phyloP scores from a whole-genome alignment of 2,888 invertebrate genomes.

The Trichopria drosophilae region DNA sequence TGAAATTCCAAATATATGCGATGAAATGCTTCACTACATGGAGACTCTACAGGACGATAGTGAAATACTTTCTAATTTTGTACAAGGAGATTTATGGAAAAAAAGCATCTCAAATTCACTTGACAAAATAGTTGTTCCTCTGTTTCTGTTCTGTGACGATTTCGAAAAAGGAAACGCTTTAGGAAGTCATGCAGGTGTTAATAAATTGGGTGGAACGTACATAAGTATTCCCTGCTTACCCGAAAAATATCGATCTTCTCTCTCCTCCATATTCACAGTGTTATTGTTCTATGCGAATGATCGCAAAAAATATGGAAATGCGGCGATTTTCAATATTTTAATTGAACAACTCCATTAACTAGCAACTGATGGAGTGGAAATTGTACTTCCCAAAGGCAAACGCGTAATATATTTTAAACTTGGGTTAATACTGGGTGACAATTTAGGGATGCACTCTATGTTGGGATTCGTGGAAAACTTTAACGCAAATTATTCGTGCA shows the following conservation, averaged over 20 bases:
- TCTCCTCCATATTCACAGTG: constrained; percentile 16
- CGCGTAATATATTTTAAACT: constrained; percentile 24
- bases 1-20: constrained; percentile 12
- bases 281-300: constrained; percentile 21
- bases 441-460: constrained; percentile 23
- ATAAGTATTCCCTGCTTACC: constrained; percentile 11
- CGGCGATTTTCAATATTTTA: constrained; percentile 12
- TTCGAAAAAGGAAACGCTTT: constrained; percentile 19
- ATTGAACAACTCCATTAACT: constrained; percentile 22
- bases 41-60: constrained; percentile 10
- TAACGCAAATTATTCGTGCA: constrained; percentile 19
- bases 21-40: constrained; percentile 7
- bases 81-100: constrained; percentile 21
- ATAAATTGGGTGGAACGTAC: constrained; percentile 15
- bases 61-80: constrained; percentile 17
- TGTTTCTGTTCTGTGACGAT: constrained; percentile 22
- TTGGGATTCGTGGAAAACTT: constrained; percentile 26
- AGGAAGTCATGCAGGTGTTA: constrained; percentile 15
- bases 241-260: constrained; percentile 12
- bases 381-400: not conserved
- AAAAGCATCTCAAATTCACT: not conserved
- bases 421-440: constrained; percentile 26
- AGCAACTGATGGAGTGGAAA: constrained; percentile 7
- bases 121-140: constrained; percentile 15
- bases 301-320: constrained; percentile 22